Evolutionary conservation across 2,113 vertebrate species (phyloP).

Genomic region (Eira barbara): DNA sequence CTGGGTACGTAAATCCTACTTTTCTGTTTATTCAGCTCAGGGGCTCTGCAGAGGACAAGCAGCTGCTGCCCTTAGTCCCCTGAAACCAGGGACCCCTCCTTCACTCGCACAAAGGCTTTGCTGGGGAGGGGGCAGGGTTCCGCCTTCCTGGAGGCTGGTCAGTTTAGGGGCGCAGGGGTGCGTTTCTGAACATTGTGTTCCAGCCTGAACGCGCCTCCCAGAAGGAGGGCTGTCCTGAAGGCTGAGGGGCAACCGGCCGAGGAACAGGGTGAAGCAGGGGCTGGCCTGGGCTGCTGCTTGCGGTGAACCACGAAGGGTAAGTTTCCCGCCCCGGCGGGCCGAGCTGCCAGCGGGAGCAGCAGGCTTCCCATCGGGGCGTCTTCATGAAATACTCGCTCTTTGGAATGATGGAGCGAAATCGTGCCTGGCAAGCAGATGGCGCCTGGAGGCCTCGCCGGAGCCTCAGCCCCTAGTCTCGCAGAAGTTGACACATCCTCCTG

Average conservation of each 20-base stretch:
- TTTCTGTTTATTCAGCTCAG: not conserved
- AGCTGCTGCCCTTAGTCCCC: not conserved
- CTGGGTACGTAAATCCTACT: not conserved
- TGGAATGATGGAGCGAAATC: not conserved
- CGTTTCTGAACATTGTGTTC: not conserved
- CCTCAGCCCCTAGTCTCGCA: not conserved
- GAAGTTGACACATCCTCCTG: not conserved
- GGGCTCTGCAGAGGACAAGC: not conserved
- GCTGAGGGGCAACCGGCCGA: too few species aligned
- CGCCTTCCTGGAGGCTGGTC: not conserved
- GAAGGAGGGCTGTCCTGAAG: not conserved
- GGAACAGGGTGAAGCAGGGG: not conserved
- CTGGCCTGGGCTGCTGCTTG: not conserved
- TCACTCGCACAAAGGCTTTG: not conserved
- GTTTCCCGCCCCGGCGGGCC: not conserved
- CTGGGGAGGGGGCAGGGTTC: not conserved
- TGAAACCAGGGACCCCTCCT: not conserved
- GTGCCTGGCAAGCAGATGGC: not conserved
- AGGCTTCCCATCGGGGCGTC: not conserved
- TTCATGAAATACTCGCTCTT: not conserved
- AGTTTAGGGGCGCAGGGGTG: not conserved
- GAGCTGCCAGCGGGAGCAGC: not conserved
- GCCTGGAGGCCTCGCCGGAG: not conserved
- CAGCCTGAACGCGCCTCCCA: not conserved
- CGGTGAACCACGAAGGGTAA: not conserved